Percentiles rank a stretch among this genome's conserved stretches.
phyloP scores from a whole-genome alignment of 2,797 vertebrate species.

The Gymnothorax reevesii region DNA sequence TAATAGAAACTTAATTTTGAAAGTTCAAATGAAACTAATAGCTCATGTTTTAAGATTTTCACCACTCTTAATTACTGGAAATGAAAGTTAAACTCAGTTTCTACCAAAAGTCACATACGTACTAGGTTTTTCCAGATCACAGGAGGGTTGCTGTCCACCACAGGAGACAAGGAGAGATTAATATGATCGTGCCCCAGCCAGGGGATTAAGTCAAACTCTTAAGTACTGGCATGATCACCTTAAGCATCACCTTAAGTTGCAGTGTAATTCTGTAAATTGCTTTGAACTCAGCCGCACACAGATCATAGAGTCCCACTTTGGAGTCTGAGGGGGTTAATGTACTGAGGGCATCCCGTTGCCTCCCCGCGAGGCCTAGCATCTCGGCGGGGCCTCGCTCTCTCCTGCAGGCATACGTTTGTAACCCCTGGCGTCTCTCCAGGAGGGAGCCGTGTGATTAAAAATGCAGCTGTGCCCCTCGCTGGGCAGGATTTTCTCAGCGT shows the following conservation, averaged over 20 bases:
- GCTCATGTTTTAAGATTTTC: too few relatives aligned
- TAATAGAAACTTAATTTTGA: too few relatives aligned
- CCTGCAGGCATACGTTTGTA: constrained; percentile 16
- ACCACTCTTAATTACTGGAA: too few relatives aligned
- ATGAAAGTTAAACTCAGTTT: too few relatives aligned
- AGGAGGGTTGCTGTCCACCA: too few relatives aligned
- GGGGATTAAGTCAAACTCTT: background rate
- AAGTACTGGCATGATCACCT: background rate
- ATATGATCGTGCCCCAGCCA: background rate
- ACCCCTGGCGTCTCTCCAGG: constrained; percentile 15
- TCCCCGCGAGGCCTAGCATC: constrained; percentile 45
- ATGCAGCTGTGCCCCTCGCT: constrained; percentile 36
- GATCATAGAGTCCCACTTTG: constrained; percentile 72
- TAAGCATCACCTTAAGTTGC: background rate
- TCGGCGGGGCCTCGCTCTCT: background rate
- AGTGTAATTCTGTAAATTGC: background rate
- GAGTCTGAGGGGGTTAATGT: constrained; percentile 77
- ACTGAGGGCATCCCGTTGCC: constrained; percentile 69
- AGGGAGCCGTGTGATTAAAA: constrained; percentile 62
- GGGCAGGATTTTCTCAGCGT: background rate
- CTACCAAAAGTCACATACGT: too few relatives aligned
- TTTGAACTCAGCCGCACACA: constrained; percentile 40
- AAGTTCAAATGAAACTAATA: too few relatives aligned
- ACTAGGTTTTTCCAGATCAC: too few relatives aligned
- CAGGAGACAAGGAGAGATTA: background rate